These are phyloP conservation scores for Chloropsis hardwickii DNA, from an alignment of 2,113 vertebrate species.

Conservation along the genomic window DNA sequence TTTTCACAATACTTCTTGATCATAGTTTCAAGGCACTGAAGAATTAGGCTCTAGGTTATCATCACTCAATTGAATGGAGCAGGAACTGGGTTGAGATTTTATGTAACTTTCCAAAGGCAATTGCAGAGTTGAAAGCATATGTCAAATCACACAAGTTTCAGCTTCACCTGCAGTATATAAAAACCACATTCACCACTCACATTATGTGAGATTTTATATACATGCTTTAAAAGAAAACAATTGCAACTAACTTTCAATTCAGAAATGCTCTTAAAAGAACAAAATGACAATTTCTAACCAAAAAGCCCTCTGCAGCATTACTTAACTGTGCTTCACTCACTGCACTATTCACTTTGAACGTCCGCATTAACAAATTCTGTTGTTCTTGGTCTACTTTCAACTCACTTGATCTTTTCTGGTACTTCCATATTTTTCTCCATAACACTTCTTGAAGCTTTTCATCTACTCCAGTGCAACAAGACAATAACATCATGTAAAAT, in stretches of 20 bases:
- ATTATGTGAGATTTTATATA: not conserved
- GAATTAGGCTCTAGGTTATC: not conserved
- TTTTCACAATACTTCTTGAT: not conserved
- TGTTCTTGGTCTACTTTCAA: not conserved
- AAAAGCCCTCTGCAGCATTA: not conserved
- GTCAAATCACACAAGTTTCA: not conserved
- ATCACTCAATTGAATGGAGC: fast-evolving
- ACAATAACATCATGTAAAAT: not conserved
- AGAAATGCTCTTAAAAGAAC: not conserved
- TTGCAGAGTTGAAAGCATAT: not conserved
- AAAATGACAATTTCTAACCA: not conserved
- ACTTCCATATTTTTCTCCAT: not conserved
- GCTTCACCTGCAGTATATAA: not conserved
- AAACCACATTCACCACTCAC: not conserved
- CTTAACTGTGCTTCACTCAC: not conserved
- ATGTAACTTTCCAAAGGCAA: not conserved
- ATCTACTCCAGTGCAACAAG: not conserved
- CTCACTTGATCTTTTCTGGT: not conserved
- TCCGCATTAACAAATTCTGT: not conserved
- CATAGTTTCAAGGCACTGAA: not conserved
- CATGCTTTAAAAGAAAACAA: not conserved
- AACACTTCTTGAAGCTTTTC: not conserved
- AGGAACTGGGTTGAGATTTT: not conserved
- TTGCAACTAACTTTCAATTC: not conserved
- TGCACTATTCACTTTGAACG: not conserved